Conservation (phyloP, 2,113 vertebrate species). For the Andinoacara biseriatus region DNA sequence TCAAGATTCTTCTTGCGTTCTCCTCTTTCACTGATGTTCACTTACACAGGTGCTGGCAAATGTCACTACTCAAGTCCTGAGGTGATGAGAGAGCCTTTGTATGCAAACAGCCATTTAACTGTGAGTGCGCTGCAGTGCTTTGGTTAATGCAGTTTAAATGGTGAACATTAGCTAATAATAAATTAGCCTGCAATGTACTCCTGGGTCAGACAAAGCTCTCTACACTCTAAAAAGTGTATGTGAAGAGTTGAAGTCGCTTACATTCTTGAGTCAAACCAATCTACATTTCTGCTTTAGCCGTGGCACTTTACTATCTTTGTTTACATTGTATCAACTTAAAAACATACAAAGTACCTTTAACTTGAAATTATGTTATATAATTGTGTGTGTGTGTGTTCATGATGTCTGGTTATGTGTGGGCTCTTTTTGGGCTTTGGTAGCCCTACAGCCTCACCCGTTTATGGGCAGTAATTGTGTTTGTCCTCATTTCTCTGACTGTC, state of each 20-base stretch:
- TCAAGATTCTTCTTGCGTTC: not conserved
- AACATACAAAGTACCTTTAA: no score
- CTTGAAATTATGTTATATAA: no score
- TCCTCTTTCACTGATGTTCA: not conserved
- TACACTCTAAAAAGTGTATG: not conserved
- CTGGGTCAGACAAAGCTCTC: not conserved
- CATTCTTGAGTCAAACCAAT: no score
- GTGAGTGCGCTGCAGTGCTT: constrained; percentile 11
- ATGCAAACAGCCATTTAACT: constrained; percentile 20
- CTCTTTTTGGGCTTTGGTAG: no score
- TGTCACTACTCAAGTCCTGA: not conserved
- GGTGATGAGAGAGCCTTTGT: constrained; percentile 16
- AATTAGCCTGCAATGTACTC: constrained; percentile 10
- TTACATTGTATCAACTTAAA: no score
- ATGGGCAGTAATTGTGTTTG: not conserved
- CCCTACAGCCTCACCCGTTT: no score
- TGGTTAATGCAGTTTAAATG: constrained; percentile 31
- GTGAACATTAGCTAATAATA: constrained; percentile 42
- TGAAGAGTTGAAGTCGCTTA: no score
- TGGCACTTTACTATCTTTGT: no score
- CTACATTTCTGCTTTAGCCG: no score
- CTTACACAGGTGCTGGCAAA: not conserved
- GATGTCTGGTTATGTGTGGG: no score
- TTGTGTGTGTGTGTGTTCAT: no score
- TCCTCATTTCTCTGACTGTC: not conserved